A percentile compares a stretch with the other conserved stretches of the same genome.
Evolutionary conservation across 2,888 invertebrate species (phyloP).

Genomic region (Drosophila paracracens): DNA sequence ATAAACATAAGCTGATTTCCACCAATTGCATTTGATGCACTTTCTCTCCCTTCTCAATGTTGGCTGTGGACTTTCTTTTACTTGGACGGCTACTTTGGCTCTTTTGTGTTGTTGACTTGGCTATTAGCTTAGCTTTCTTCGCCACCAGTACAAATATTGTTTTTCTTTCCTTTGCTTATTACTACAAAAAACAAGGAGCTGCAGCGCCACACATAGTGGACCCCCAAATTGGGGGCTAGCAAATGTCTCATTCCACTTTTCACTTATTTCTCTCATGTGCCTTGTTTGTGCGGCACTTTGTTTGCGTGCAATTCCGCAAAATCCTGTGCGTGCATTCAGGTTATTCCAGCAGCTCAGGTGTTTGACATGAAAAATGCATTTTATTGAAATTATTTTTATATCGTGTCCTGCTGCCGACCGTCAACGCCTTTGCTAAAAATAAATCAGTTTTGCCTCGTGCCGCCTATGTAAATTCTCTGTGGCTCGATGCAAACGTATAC

Average conservation of each 20-base stretch:
- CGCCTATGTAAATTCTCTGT: conserved; percentile 47
- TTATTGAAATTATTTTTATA: conserved; percentile 81
- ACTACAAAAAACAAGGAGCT: conserved; percentile 61
- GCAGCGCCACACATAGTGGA: background rate
- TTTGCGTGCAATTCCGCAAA: conserved; percentile 78
- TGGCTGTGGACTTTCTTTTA: conserved; percentile 8
- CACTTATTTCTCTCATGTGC: conserved; percentile 35
- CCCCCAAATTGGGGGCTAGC: conserved; percentile 6
- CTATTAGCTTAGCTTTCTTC: conserved; percentile 51
- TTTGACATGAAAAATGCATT: conserved; percentile 83
- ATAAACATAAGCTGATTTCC: conserved; percentile 64
- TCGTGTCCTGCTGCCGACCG: conserved; percentile 45
- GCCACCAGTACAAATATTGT: conserved; percentile 36
- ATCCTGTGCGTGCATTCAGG: conserved; percentile 82
- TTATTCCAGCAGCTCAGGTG: conserved; percentile 80
- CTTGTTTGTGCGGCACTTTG: conserved; percentile 59
- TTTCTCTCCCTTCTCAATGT: background rate
- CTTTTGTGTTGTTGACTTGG: conserved; percentile 39
- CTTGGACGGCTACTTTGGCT: conserved; percentile 9
- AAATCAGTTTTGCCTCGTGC: conserved; percentile 30
- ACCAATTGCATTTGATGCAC: conserved; percentile 61
- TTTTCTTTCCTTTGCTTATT: conserved; percentile 42
- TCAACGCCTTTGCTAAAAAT: conserved; percentile 24
- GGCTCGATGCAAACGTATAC: conserved; percentile 34
- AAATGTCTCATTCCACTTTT: background rate